phyloP scores from a whole-genome alignment of 1,140 invertebrate species.

The Muscidifurax raptorellus region DNA sequence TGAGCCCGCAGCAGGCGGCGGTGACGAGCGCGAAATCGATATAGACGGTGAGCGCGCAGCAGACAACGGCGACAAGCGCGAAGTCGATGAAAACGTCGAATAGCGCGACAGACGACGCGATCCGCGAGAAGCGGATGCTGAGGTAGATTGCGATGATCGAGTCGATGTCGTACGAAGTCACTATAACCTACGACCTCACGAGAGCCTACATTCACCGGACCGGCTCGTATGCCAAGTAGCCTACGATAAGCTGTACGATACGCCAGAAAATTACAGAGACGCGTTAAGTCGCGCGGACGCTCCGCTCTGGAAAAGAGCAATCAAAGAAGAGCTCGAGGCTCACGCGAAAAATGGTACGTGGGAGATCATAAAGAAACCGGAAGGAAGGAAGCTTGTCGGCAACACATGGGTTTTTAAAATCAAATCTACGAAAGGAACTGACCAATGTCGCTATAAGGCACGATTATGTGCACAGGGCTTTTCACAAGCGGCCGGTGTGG shows the following conservation, averaged over 20 bases:
- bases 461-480: not conserved
- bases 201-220: too few relatives aligned
- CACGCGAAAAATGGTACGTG: not conserved
- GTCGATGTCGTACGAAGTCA: not conserved
- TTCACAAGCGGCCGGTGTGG: constrained; percentile 47
- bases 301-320: not conserved
- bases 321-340: not conserved
- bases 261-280: not conserved
- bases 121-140: too few relatives aligned
- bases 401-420: not conserved
- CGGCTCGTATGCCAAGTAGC: too few relatives aligned
- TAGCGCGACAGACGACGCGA: too few relatives aligned
- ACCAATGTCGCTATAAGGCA: not conserved
- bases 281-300: not conserved
- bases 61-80: too few relatives aligned
- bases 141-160: too few relatives aligned
- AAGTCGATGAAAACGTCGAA: too few relatives aligned
- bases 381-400: not conserved
- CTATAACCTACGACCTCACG: too few relatives aligned
- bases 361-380: not conserved
- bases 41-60: too few relatives aligned
- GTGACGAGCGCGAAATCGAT: too few relatives aligned
- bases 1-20: too few relatives aligned
- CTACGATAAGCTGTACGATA: not conserved
- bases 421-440: not conserved